phyloP scores from a whole-genome alignment of 2,113 vertebrate species.

The Epinephelus fuscoguttatus region DNA sequence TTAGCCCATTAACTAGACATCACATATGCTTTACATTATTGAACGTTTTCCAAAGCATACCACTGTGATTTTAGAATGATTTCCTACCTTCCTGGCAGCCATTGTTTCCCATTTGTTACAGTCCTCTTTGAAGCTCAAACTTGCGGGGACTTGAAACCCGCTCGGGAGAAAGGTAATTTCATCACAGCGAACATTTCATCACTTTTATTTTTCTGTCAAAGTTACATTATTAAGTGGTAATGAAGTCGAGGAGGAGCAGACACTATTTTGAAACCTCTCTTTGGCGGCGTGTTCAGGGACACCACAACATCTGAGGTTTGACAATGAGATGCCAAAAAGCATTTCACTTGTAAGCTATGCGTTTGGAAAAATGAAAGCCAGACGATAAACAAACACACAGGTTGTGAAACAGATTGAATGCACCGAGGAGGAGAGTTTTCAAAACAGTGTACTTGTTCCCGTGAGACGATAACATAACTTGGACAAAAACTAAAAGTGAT shows the following conservation, averaged over 20 bases:
- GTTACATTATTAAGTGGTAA: conserved; percentile 63
- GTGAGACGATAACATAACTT: conserved; percentile 10
- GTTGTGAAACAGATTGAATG: conserved; percentile 42
- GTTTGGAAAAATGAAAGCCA: conserved; percentile 48
- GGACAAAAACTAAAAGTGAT: conserved; percentile 17
- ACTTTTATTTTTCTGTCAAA: conserved; percentile 68
- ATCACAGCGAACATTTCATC: conserved; percentile 63
- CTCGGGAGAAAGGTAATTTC: conserved; percentile 50
- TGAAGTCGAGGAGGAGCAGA: conserved; percentile 45
- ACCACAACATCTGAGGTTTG: conserved; percentile 19
- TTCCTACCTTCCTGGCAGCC: conserved; percentile 59
- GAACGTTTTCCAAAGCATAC: conserved; percentile 52
- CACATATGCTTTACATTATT: conserved; percentile 65
- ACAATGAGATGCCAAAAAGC: neutral
- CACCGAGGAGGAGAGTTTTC: conserved; percentile 19
- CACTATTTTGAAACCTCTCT: conserved; percentile 16
- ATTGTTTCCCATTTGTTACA: conserved; percentile 64
- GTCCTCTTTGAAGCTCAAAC: conserved; percentile 48
- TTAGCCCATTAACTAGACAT: conserved; percentile 49
- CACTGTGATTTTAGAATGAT: conserved; percentile 62
- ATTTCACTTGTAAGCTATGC: conserved; percentile 18
- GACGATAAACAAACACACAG: conserved; percentile 20
- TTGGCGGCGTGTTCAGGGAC: conserved; percentile 44
- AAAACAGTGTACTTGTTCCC: conserved; percentile 11
- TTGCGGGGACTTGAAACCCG: conserved; percentile 38